Conservation (phyloP, 2,797 vertebrate genomes). For the Sarcophilus harrisii region DNA sequence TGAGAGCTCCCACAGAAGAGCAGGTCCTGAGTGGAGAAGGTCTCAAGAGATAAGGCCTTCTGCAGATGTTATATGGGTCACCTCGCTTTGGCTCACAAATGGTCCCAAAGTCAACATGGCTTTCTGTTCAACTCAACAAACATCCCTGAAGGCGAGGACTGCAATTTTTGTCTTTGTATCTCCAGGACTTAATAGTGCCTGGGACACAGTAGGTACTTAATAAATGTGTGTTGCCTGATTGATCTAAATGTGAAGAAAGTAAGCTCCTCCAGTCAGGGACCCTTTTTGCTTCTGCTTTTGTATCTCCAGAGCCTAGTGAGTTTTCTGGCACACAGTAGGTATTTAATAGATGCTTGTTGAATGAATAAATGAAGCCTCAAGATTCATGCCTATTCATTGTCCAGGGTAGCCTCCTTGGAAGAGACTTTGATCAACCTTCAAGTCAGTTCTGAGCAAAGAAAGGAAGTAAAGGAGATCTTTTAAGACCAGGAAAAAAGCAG, state of each 20-base stretch:
- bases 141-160: neutral
- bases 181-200: neutral
- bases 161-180: neutral
- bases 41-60: neutral
- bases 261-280: neutral
- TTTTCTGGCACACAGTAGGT: neutral
- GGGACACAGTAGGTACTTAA: neutral
- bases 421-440: conserved; percentile 1
- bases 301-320: neutral
- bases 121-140: neutral
- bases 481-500: conserved; percentile 50
- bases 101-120: conserved; percentile 10
- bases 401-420: neutral
- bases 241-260: neutral
- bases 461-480: neutral
- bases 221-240: neutral
- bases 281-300: neutral
- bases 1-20: neutral
- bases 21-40: neutral
- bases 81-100: conserved; percentile 13
- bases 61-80: neutral
- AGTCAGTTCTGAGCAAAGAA: neutral
- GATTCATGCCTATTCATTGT: neutral
- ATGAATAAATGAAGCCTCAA: neutral
- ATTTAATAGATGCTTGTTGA: neutral